Evolutionary conservation across 2,797 vertebrate genomes (phyloP), one percentile per base, ranked within the genome.

Genomic region (Sardinella longiceps): DNA sequence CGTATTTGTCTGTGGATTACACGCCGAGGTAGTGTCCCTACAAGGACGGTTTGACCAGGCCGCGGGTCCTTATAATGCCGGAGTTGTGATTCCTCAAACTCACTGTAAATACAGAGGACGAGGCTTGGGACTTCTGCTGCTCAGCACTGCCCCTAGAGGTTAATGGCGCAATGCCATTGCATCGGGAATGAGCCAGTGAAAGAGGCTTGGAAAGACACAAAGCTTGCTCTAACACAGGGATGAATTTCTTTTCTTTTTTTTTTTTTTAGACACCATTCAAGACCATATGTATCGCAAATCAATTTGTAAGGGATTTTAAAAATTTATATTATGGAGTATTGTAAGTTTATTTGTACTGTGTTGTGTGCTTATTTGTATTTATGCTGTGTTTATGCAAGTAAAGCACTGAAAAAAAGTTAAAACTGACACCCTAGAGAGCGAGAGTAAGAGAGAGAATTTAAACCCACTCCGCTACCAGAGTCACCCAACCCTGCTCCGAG

Each of bases 1-100:
- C 28, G 86, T 87, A 90, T 91, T 91, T 90, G 90, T 87, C 87
- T 63, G 58, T n/a, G 88, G 91, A 88, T 91, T 89, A 87, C 82
- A 87, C n/a, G 37, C 18, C 70, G 33, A 77, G 81, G 83, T 86
- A 87, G 86, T 85, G 82, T 81, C 74, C 81, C 63, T 86, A 87
- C 58, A 87, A 85, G 87, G 85, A 86, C 83, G 83, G 80, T 81
- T 66, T 80, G 56, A 63, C 83, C 51, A 82, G 80, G 43, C 81
- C 80, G 80, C 45, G 10, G 66, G 81, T 74, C 56, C 81, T 33
- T n/a, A 7, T 20, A 43, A 77, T 43, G 70, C 33, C 9, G 70
- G 37, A 77, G 70, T 37, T 70, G 28, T 15, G 28, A 70, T 70
- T 84, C 81, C 80, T 82, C 82, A 30, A 37, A 63, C 51, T 83